Evolutionary conservation across 2,888 invertebrate species (phyloP).

Genomic region (Epinotia bilunana): DNA sequence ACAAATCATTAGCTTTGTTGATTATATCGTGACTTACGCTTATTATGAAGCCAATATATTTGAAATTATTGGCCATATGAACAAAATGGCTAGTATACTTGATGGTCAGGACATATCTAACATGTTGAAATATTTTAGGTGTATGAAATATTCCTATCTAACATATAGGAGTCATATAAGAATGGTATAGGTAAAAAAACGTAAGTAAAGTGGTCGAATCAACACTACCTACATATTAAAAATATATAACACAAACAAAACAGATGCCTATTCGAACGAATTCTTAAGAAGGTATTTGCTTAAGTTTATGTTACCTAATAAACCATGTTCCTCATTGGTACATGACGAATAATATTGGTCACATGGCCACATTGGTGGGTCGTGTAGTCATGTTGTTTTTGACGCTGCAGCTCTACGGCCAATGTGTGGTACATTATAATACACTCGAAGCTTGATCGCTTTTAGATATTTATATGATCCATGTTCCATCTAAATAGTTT

Average conservation of each 20-base stretch:
- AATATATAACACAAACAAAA: no score
- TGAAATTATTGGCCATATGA: not conserved
- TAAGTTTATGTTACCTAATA: no score
- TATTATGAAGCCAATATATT: not conserved
- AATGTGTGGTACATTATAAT: constrained; percentile 19
- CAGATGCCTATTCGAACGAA: no score
- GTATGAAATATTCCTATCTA: not conserved
- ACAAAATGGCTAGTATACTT: not conserved
- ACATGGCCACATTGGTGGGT: not conserved
- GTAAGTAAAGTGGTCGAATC: not conserved
- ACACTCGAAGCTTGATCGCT: constrained; percentile 26
- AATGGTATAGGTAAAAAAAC: not conserved
- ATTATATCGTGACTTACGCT: not conserved
- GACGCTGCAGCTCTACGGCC: constrained; percentile 8
- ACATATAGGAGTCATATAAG: not conserved
- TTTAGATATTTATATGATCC: not conserved
- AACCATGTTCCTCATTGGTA: not conserved
- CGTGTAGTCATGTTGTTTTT: not conserved
- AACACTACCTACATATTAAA: not conserved
- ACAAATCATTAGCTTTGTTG: no score
- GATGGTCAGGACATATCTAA: constrained; percentile 8
- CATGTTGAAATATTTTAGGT: not conserved
- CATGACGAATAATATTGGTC: not conserved
- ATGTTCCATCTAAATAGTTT: constrained; percentile 1
- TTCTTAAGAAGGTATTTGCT: no score